Evolutionary conservation across 2,888 invertebrate species (phyloP).

Genomic region (Drosophila seclusa): DNA sequence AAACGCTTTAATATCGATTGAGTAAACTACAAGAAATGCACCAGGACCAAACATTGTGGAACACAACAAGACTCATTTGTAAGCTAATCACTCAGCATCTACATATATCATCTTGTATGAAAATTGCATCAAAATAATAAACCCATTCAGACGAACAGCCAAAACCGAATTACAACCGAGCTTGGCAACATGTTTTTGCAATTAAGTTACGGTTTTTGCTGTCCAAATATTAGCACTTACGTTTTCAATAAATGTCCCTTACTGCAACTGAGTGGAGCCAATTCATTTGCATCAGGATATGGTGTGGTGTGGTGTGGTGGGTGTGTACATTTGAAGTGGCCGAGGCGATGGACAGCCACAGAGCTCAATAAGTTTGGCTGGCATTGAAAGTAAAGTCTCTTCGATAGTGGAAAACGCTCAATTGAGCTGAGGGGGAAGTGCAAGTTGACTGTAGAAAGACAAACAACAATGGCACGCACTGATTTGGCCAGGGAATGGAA

Average conservation of each 20-base stretch:
- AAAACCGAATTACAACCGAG: slow-evolving; percentile 21
- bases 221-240: slow-evolving; percentile 75
- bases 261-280: slow-evolving; percentile 30
- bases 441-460: slow-evolving; percentile 52
- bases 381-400: slow-evolving; percentile 54
- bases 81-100: slow-evolving; percentile 12
- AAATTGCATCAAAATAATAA: slow-evolving; percentile 17
- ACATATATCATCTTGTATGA: neutral
- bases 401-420: slow-evolving; percentile 58
- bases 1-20: slow-evolving; percentile 3
- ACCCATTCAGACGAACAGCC: slow-evolving; percentile 4
- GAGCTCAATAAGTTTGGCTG: slow-evolving; percentile 57
- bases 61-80: slow-evolving; percentile 4
- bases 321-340: slow-evolving; percentile 36
- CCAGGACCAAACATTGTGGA: neutral
- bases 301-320: neutral
- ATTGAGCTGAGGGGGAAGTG: slow-evolving; percentile 40
- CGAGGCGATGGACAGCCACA: slow-evolving; percentile 29
- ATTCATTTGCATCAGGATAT: slow-evolving; percentile 66
- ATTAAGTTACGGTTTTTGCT: slow-evolving; percentile 72
- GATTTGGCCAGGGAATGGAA: slow-evolving; percentile 55
- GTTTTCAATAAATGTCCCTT: slow-evolving; percentile 70
- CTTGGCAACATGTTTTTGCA: slow-evolving; percentile 58
- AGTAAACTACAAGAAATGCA: neutral
- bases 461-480: slow-evolving; percentile 78